Evolutionary conservation across 2,888 invertebrate species (phyloP), one percentile per base, ranked within the genome.

Genomic region (Orthosia cruda): DNA sequence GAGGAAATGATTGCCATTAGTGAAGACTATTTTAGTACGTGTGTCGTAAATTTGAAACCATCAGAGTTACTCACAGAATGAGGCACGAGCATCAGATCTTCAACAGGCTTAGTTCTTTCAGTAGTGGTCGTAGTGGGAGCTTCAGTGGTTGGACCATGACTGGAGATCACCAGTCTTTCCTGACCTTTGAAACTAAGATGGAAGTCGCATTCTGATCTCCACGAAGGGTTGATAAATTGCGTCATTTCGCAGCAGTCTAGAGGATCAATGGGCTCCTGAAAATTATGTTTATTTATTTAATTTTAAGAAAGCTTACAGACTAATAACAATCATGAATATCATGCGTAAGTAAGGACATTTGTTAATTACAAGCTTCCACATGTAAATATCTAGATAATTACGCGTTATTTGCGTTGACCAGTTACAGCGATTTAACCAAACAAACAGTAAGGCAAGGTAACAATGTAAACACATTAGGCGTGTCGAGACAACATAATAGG

Each of bases 221-320:
- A 94, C 0, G 89, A 71, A 0, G 93, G 90, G 4, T 89, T 68
- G 7, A 96, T 93, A 64, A 96, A 95, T 7, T 89, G 91, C 0
- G 89, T 84, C 74, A 96, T 84, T 45, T 96, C 93, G 70, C 96
- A 96, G 77, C 96, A 96, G n/a, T 94, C 92, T 0, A 96, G 77
- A 0, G 95, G 94, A 74, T 96, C 94, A 5, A n/a, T 74, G 4
- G 54, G 71, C 13, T 61, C 63, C 89, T 91, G 77, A 0, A 69
- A 71, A 47, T 62, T 23, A 23, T 26, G 16, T 13, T 0, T n/a
- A n/a, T n/a, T n/a, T n/a, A n/a, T n/a, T n/a, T n/a, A n/a, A n/a
- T n/a, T n/a, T n/a, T n/a, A n/a, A n/a, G n/a, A n/a, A n/a, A n/a
- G n/a, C n/a, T n/a, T n/a, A n/a, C n/a, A n/a, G n/a, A n/a, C n/a